A percentile compares a stretch with the other conserved stretches of the same genome.
Conservation (phyloP, 2,797 vertebrate species). For the Gymnodraco acuticeps region DNA sequence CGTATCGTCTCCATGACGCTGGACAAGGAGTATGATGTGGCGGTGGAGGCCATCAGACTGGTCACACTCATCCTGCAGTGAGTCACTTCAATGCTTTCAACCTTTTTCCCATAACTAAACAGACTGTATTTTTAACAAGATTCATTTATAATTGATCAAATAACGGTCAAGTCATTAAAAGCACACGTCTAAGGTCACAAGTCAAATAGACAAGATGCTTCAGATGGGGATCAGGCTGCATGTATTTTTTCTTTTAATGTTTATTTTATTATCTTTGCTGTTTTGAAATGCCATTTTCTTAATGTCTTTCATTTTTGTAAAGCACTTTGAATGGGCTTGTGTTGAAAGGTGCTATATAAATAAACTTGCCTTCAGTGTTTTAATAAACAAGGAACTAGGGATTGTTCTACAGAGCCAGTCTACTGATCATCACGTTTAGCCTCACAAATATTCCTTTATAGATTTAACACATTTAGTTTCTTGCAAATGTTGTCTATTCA, state of each 20-base stretch:
- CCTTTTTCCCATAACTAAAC: not conserved
- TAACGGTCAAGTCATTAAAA: not conserved
- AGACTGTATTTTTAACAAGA: too few relatives aligned
- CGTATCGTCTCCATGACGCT: conserved; percentile 99
- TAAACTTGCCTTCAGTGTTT: too few relatives aligned
- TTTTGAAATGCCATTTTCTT: too few relatives aligned
- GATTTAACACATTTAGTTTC: not conserved
- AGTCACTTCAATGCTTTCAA: conserved; percentile 74
- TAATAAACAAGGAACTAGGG: not conserved
- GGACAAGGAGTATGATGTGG: conserved; percentile 99
- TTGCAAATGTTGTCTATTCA: too few relatives aligned
- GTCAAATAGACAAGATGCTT: not conserved
- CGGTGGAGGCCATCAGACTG: conserved; percentile 97
- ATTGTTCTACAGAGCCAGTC: not conserved
- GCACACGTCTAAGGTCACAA: not conserved
- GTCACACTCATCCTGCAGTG: conserved; percentile 98
- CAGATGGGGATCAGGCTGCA: not conserved
- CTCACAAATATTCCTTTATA: not conserved
- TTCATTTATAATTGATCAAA: not conserved
- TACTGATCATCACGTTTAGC: not conserved
- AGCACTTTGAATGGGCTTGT: too few relatives aligned
- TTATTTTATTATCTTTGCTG: too few relatives aligned
- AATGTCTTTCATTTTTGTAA: too few relatives aligned
- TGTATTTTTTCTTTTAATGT: too few relatives aligned
- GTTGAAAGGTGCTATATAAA: too few relatives aligned